Base-by-base conservation (phyloP, 2,888 invertebrate genomes). In the Cheilosia grossa region DNA sequence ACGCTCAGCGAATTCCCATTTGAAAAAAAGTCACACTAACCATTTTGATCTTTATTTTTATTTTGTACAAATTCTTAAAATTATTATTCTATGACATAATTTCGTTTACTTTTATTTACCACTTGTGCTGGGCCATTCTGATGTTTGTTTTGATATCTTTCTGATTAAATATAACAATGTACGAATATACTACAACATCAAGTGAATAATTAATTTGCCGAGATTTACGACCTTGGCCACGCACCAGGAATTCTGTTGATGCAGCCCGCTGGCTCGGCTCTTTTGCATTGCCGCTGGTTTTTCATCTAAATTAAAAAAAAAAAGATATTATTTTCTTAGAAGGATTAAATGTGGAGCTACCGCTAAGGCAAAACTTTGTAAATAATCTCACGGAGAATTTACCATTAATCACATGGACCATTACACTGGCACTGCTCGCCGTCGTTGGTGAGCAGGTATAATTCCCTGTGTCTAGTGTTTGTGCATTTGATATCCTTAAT, bases 241-340 rank as follows among this genome's bases (percentile, higher is more conserved):
- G n/a, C 66, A 63, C 66, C 59, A 67, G 40, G 44, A 72, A 53
- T 15, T 10, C 37, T 40, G 49, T 24, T 44, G 47, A 19, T 33
- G 15, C 15, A 54, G 30, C 33, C 47, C 40, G 30, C 40, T 63
- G 56, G 56, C 75, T 13, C 66, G 47, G 30, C 96, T 97, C 89
- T 96, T 96, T 92, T 97, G 97, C 96, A 97, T 97, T 51, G 97
- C 97, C 79, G 97, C 97, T 89, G 97, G 97, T 91, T 96, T 96
- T 91, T 97, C 96, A 89, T 96, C 96, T 96, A 94, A 89, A 89
- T 91, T 87, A 66, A 77, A 1, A 58, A 74, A 10, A 40, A 74
- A 40, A 33, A 21, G 1, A 21, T 21, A 21, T 21, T 1, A 21
- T 40, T 33, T 17, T 15, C 21, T 67, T 37, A 53, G 24, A 69